Evolutionary conservation across 2,888 invertebrate species (phyloP), one percentile per base, ranked within the genome.

Genomic region (Aelia acuminata): DNA sequence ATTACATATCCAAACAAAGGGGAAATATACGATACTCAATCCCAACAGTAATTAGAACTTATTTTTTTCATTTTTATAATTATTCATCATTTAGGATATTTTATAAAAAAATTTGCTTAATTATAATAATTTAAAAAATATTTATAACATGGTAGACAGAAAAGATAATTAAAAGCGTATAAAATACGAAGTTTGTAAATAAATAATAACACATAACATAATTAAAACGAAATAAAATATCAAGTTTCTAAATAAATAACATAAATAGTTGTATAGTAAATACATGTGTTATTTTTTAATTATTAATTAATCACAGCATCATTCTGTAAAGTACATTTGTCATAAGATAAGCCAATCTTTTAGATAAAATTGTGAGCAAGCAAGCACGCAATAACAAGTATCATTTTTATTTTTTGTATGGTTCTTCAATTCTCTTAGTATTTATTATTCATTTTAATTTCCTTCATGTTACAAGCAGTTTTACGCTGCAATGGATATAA

Each of bases 1-100:
- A 95, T 98, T 89, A 97, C 96, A 47, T 98, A 98, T 93, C 98
- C 98, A 7, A 98, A 98, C 92, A 97, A 97, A 91, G 98, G 98
- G 87, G 97, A 97, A 92, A 94, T 94, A 91, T 97, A 96, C 93
- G 94, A 95, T 88, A 94, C 94, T 91, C 94, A 35, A 0, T 48
- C 31, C 49, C 49, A 39, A 39, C 31, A 53, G 85, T 85, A 85
- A 50, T 20, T 57, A 48, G 20, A 26, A 39, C 63, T 63, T 63
- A 63, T 63, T 31, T 3, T 53, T n/a, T 53, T 20, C 1, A 22
- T 57, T 43, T 43, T 43, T 43, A 7, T 43, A 43, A 26, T 11
- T n/a, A 26, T 26, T 57, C n/a, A n/a, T 53, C 5, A 70, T 70
- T 7, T 15, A 57, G 26, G 15, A 57, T 26, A 57, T 57, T 35